These are phyloP conservation scores for Nesoenas mayeri DNA, from an alignment of 2,113 vertebrate species.

Conservation along the genomic window DNA sequence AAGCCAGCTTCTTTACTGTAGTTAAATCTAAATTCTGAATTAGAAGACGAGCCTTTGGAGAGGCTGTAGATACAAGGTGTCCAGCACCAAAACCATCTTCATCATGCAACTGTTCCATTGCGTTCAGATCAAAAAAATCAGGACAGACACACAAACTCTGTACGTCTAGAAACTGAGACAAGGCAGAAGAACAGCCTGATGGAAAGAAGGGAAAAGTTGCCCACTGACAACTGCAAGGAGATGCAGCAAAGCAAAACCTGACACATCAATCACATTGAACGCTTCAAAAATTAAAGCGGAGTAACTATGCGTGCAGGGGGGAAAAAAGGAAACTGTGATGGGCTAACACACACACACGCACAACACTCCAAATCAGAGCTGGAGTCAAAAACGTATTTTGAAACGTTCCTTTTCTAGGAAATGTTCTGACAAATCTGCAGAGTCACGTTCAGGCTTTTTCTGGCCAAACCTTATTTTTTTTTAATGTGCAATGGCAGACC, in stretches of 20 bases:
- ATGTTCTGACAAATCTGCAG: background rate
- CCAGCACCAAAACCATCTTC: background rate
- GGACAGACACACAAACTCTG: background rate
- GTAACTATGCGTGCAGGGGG: background rate
- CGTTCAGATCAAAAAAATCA: background rate
- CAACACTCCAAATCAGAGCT: background rate
- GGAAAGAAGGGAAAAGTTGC: background rate
- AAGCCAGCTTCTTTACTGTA: background rate
- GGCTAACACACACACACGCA: background rate
- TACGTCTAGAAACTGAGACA: background rate
- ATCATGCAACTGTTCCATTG: background rate
- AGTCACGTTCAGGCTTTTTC: background rate
- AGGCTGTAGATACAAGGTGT: background rate
- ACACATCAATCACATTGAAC: background rate
- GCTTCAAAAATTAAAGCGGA: background rate
- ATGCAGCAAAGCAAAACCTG: background rate
- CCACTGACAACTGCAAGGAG: background rate
- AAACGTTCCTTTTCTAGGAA: background rate
- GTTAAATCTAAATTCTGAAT: background rate
- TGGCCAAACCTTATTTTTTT: background rate
- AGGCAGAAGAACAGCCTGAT: background rate
- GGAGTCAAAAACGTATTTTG: background rate
- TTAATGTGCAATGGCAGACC: background rate
- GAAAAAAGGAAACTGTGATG: background rate
- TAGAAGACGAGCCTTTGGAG: background rate